Evolutionary conservation across 1,140 invertebrate species (phyloP), one percentile per base, ranked within the genome.

Genomic region (Stratiolaelaps scimitus): DNA sequence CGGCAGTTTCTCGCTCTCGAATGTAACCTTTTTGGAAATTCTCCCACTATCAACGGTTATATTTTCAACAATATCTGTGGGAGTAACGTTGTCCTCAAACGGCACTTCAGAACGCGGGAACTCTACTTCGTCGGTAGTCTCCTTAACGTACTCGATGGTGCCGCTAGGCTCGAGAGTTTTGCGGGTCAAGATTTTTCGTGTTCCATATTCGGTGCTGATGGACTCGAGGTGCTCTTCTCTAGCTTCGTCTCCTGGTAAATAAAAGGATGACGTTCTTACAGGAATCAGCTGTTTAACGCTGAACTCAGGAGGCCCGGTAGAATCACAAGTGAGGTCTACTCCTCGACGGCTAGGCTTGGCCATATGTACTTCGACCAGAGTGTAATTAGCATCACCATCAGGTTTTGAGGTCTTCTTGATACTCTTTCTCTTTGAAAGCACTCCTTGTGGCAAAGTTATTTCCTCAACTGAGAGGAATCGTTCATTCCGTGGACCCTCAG

Each of bases 11-110:
- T 20, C 4, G 15, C 15, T 4, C 47, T 48, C 47, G 26, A 48
- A 48, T 20, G 47, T 48, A 15, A 15, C 15, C 47, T 48, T 48
- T 28, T 48, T 48, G 7, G 0, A 48, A 15, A 48, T 28, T 48
- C 47, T 48, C 47, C 47, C 47, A 48, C 47, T 20, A 28, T 20
- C 19, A 20, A 48, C 7, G 47, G 47, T 48, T 4, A 48, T 48
- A 20, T 48, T 48, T 28, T 48, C 47, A 20, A 28, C 26, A 15
- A 48, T 48, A 20, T 48, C 15, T 20, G 26, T 20, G 15, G 47
- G 47, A 6, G 19, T 20, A 6, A 48, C 26, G 26, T 48, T 28
- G 4, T 48, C 47, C 26, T 20, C 7, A 20, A 48, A 48, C 7
- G 15, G 15, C 4, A 48, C 15, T 48, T 48, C 19, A 28, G 34